Conservation (phyloP, 1,140 invertebrate genomes). For the Ectropis grisescens region DNA sequence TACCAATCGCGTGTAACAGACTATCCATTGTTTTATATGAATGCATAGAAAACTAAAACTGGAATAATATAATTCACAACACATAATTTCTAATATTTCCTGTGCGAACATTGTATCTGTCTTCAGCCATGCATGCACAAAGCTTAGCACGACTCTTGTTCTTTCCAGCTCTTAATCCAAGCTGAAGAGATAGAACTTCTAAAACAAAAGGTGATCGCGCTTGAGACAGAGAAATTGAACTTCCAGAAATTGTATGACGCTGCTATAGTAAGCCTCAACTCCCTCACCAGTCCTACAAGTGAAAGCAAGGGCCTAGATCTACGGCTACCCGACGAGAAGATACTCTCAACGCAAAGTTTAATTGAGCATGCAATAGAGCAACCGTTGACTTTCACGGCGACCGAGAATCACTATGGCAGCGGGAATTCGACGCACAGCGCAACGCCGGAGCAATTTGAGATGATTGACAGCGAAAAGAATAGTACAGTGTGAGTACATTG, state of each 20-base stretch:
- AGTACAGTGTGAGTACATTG: slow-evolving; percentile 48
- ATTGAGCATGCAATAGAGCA: slow-evolving; percentile 23
- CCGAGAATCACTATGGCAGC: slow-evolving; percentile 66
- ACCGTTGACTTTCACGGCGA: slow-evolving; percentile 52
- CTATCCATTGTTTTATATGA: too few species aligned
- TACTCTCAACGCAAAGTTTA: slow-evolving; percentile 20
- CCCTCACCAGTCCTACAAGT: slow-evolving; percentile 54
- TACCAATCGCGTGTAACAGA: too few species aligned
- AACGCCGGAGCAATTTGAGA: slow-evolving; percentile 67
- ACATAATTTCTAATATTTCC: too few species aligned
- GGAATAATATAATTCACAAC: too few species aligned
- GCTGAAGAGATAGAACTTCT: slow-evolving; percentile 71
- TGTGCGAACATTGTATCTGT: too few species aligned
- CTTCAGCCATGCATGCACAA: too few species aligned
- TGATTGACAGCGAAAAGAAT: slow-evolving; percentile 65
- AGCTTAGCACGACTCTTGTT: too few species aligned
- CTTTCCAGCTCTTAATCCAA: slow-evolving; percentile 51
- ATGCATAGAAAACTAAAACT: too few species aligned
- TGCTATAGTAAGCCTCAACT: slow-evolving; percentile 62
- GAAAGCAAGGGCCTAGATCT: slow-evolving; percentile 48
- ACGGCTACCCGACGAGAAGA: slow-evolving; percentile 41
- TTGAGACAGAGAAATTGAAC: slow-evolving; percentile 72
- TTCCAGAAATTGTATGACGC: slow-evolving; percentile 69
- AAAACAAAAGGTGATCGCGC: slow-evolving; percentile 64
- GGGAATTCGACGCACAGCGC: slow-evolving; percentile 59